A percentile compares a stretch with the other conserved stretches of the same genome.
phyloP scores from a whole-genome alignment of 2,888 invertebrate species.

The Microctonus brassicae region DNA sequence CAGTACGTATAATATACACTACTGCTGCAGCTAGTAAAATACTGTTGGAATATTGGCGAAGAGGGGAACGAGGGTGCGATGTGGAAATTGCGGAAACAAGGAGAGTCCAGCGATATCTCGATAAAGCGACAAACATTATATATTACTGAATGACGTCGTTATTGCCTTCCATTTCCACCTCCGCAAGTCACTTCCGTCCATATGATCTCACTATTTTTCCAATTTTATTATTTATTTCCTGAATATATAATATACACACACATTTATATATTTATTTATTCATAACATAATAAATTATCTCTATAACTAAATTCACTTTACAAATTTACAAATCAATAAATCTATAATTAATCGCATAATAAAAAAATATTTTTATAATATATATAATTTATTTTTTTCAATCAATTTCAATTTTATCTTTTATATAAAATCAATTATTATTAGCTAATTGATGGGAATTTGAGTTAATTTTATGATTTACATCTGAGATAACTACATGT shows the following conservation, averaged over 20 bases:
- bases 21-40: too few species aligned
- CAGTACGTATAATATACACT: too few species aligned
- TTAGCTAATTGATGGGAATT: background rate
- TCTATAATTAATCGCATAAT: too few species aligned
- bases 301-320: too few species aligned
- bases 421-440: background rate
- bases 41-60: too few species aligned
- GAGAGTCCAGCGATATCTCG: slow-evolving; percentile 61
- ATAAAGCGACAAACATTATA: slow-evolving; percentile 62
- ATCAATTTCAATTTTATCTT: too few species aligned
- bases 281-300: background rate
- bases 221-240: background rate
- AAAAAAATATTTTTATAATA: too few species aligned
- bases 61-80: slow-evolving; percentile 18
- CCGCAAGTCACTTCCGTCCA: slow-evolving; percentile 62
- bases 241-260: too few species aligned
- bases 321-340: too few species aligned
- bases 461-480: background rate
- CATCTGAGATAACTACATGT: too few species aligned
- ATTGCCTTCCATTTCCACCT: slow-evolving; percentile 68
- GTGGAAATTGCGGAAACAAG: slow-evolving; percentile 64
- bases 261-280: background rate
- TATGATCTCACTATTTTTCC: slow-evolving; percentile 11
- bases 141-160: slow-evolving; percentile 63
- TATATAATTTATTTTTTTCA: too few species aligned